Base-by-base conservation (phyloP, 2,888 invertebrate genomes). In the Dynastes hyllus region DNA sequence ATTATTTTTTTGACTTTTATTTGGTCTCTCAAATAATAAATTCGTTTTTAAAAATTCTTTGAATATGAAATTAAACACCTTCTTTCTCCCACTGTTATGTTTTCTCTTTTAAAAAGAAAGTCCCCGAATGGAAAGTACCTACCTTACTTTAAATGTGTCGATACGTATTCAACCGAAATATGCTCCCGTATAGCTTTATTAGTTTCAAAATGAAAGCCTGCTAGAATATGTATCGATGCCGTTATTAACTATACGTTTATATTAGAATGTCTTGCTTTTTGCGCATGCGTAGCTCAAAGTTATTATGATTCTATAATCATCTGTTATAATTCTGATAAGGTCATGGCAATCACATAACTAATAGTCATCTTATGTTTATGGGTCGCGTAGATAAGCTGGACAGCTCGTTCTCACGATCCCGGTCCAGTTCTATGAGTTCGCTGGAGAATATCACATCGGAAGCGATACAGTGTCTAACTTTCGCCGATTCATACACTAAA, bases 361-460 rank as follows among this genome's bases (percentile, higher is more conserved):
- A 85, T 81, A 83, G 80, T 85, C 86, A 86, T 86, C 87, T 87
- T 84, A 45, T 88, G 88, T 90, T 88, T 91, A 91, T 91, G 91
- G 94, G 94, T 91, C 94, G 95, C 91, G 92, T 93, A 98, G 98
- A 98, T 92, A 97, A 97, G 92, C 92, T 97, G 93, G 98, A 98
- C 92, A 96, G 95, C 90, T 96, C 97, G 86, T 98, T 98, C 92
- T 97, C 97, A 86, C 93, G 98, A 89, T 98, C 98, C 84, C 93
- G 98, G 87, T 98, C 97, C 89, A 98, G 98, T 90, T 97, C 97
- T 90, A 98, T 98, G 95, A 98, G 98, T 87, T 98, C 98, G 90
- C 92, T 98, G 88, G 98, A 98, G 91, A 98, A 98, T 92, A 97
- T 98, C 91, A 95, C 96, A 87, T 95, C 96, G 86, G 98, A 98